Evolutionary conservation across 2,797 vertebrate genomes (phyloP).

Genomic region (Xenentodon cancila): DNA sequence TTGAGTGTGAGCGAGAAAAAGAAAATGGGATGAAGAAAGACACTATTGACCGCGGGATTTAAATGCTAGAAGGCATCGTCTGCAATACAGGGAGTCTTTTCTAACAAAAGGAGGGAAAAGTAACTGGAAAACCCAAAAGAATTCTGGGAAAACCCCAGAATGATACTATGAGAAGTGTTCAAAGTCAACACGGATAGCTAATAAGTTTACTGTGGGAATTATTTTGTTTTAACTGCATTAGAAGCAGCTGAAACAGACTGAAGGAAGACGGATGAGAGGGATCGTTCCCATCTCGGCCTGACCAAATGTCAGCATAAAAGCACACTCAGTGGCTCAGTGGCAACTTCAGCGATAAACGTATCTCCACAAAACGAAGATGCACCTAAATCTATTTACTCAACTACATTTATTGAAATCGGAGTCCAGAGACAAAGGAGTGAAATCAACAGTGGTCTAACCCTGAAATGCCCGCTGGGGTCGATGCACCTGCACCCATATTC

Average conservation of each 20-base stretch:
- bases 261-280: no score
- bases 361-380: no score
- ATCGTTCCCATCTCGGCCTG: no score
- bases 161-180: not conserved
- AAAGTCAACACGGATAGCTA: not conserved
- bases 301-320: no score
- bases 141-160: not conserved
- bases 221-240: no score
- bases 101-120: not conserved
- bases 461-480: not conserved
- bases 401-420: no score
- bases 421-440: not conserved
- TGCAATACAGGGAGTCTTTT: not conserved
- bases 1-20: conserved; percentile 11
- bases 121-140: not conserved
- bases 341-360: no score
- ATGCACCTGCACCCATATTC: not conserved
- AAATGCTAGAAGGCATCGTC: conserved; percentile 8
- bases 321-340: no score
- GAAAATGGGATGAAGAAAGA: conserved; percentile 25
- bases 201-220: not conserved
- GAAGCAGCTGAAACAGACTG: no score
- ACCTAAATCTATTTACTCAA: no score
- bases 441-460: not conserved
- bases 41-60: conserved; percentile 27